Evolutionary conservation across 2,888 invertebrate species (phyloP).

Genomic region (Pachymerium ferrugineum): DNA sequence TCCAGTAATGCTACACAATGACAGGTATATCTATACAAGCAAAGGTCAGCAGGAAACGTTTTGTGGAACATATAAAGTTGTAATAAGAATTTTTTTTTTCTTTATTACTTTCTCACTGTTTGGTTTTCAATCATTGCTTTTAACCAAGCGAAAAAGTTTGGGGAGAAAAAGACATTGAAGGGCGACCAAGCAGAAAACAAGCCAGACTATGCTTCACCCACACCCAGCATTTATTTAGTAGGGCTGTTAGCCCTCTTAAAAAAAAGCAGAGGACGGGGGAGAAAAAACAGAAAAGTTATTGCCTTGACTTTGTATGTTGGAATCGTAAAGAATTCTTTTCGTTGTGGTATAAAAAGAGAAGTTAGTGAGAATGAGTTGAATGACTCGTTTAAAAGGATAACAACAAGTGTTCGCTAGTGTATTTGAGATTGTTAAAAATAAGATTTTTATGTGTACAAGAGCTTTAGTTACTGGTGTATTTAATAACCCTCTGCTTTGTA

Average conservation of each 20-base stretch:
- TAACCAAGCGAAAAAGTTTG: conserved; percentile 27
- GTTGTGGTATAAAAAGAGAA: not conserved
- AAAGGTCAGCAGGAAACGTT: not conserved
- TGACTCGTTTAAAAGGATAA: conserved; percentile 9
- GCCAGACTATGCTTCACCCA: conserved; percentile 20
- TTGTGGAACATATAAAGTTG: too few relatives aligned
- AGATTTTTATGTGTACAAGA: not conserved
- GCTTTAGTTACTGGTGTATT: not conserved
- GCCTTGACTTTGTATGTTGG: conserved; percentile 7
- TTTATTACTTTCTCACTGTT: not conserved
- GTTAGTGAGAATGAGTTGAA: not conserved
- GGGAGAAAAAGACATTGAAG: conserved; percentile 24
- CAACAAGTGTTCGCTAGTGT: not conserved
- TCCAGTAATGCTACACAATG: too few relatives aligned
- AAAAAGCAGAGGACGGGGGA: not conserved
- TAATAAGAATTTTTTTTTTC: not conserved
- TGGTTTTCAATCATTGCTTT: conserved; percentile 24
- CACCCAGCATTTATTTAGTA: conserved; percentile 5
- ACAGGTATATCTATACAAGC: too few relatives aligned
- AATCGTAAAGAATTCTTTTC: conserved; percentile 15
- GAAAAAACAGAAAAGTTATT: not conserved
- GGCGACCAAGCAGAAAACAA: conserved; percentile 25
- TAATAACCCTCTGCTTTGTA: not conserved
- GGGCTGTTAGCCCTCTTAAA: conserved; percentile 2
- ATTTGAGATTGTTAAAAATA: conserved; percentile 17